Conservation (phyloP, 2,888 invertebrate genomes). For the Acleris literana region DNA sequence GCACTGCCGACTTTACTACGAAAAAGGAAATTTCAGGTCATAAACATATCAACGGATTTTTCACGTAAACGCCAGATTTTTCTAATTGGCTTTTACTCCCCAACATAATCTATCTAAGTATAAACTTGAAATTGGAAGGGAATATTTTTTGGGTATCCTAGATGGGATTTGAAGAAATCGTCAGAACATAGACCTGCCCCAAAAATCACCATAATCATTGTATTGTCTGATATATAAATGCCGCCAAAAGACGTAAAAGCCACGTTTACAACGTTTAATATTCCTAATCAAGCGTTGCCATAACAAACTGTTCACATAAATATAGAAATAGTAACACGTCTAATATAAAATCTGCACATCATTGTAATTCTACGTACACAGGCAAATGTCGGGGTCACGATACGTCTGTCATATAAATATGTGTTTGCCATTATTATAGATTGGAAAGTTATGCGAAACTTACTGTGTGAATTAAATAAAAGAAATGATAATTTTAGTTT, state of each 20-base stretch:
- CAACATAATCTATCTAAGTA: no score
- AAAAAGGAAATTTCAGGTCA: no score
- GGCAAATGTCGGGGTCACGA: conserved; percentile 30
- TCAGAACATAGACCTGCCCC: no score
- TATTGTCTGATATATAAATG: neutral
- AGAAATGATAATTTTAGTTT: neutral
- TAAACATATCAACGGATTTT: no score
- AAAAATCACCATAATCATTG: no score
- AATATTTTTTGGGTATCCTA: no score
- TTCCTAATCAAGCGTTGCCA: conserved; percentile 14
- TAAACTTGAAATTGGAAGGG: no score
- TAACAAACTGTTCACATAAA: conserved; percentile 22
- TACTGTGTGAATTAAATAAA: neutral
- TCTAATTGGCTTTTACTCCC: no score
- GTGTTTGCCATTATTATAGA: conserved; percentile 27
- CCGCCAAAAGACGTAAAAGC: neutral
- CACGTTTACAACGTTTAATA: neutral
- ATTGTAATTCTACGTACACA: conserved; percentile 48
- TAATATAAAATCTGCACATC: conserved; percentile 55
- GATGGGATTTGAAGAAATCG: no score
- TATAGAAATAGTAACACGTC: conserved; percentile 44
- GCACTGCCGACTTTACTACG: no score
- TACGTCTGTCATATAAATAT: conserved; percentile 21
- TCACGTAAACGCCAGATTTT: no score
- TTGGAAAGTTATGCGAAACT: conserved; percentile 30